Evolutionary conservation across 2,888 invertebrate genomes (phyloP).

Genomic region (Siphlonurus alternatus): DNA sequence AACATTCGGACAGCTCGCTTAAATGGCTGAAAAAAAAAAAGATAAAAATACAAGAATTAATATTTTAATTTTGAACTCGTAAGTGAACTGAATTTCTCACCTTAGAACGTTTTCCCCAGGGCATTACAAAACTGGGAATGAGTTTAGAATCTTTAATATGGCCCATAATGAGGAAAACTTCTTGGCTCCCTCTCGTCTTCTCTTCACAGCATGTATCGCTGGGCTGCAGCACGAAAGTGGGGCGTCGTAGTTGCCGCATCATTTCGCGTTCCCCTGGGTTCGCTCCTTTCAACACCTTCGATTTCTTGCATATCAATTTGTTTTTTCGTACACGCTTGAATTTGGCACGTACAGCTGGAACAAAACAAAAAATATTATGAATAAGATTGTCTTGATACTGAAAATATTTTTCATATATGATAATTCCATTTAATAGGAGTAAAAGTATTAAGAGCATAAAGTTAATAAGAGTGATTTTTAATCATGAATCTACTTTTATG

Average conservation of each 20-base stretch:
- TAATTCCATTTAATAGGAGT: too few relatives aligned
- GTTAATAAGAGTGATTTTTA: too few relatives aligned
- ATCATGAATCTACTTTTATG: too few relatives aligned
- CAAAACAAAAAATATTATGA: neutral
- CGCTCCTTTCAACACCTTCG: slow-evolving; percentile 21
- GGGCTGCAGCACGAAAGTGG: slow-evolving; percentile 22
- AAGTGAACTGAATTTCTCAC: slow-evolving; percentile 11
- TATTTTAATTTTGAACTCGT: neutral
- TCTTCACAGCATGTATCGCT: slow-evolving; percentile 25
- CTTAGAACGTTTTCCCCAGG: slow-evolving; percentile 23
- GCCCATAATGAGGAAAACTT: slow-evolving; percentile 27
- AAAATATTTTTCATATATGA: too few relatives aligned
- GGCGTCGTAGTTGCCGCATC: slow-evolving; percentile 20
- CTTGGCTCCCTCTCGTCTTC: slow-evolving; percentile 18
- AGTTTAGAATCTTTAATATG: slow-evolving; percentile 19
- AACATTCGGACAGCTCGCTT: slow-evolving; percentile 26
- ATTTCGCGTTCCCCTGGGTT: slow-evolving; percentile 19
- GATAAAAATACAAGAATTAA: neutral
- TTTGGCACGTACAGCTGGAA: slow-evolving; percentile 24
- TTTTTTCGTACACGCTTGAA: slow-evolving; percentile 21
- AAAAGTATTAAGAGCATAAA: too few relatives aligned
- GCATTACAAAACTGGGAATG: slow-evolving; percentile 27
- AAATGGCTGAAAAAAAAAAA: slow-evolving; percentile 20
- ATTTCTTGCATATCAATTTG: slow-evolving; percentile 23
- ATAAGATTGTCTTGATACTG: neutral